These are phyloP conservation scores for Tetragonisca angustula DNA, from an alignment of 2,888 invertebrate genomes.

Conservation along the genomic window DNA sequence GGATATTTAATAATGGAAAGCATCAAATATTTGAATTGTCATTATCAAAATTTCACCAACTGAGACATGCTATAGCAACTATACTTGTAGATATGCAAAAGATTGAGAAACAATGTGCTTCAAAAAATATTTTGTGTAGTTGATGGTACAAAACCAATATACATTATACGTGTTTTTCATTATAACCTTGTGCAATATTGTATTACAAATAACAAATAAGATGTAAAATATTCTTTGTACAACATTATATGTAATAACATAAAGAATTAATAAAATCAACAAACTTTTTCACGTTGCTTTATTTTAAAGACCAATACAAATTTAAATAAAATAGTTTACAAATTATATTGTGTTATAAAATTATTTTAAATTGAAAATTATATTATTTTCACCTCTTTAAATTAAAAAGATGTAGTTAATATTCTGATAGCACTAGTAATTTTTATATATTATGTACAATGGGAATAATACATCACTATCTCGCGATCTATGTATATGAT, in stretches of 20 bases:
- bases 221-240: conserved; percentile 19
- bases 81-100: conserved; percentile 85
- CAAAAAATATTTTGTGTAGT: conserved; percentile 80
- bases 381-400: background rate
- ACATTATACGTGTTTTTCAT: background rate
- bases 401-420: background rate
- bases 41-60: conserved; percentile 85
- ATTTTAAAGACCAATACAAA: background rate
- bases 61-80: conserved; percentile 85
- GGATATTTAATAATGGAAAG: conserved; percentile 84
- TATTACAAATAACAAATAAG: conserved; percentile 13
- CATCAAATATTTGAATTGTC: conserved; percentile 85
- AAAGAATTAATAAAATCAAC: conserved; percentile 19
- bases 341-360: background rate
- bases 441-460: background rate
- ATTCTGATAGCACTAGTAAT: background rate
- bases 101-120: conserved; percentile 83
- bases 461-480: background rate
- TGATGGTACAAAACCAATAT: conserved; percentile 21
- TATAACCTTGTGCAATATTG: conserved; percentile 7
- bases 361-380: too few relatives aligned
- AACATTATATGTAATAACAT: conserved; percentile 7
- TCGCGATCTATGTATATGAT: background rate
- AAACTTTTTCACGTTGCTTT: background rate
- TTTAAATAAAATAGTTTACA: background rate